phyloP scores from a whole-genome alignment of 2,888 invertebrate species.

The Octodonta nipae region DNA sequence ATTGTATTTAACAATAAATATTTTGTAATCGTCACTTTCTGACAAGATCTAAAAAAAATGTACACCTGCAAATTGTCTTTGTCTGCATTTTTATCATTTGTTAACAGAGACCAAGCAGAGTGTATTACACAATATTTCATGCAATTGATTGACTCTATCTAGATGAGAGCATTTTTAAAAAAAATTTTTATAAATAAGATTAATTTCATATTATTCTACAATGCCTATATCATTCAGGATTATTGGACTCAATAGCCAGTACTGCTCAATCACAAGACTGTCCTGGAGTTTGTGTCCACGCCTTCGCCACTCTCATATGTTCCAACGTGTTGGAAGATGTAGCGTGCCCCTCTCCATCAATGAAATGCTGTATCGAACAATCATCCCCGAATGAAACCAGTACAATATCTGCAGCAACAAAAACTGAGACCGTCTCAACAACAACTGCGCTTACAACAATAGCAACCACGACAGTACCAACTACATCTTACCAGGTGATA shows the following conservation, averaged over 20 bases:
- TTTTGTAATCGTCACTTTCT: too few relatives aligned
- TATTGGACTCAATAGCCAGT: conserved; percentile 71
- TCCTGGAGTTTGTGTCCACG: conserved; percentile 78
- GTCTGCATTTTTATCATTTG: too few relatives aligned
- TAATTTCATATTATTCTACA: too few relatives aligned
- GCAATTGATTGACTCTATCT: too few relatives aligned
- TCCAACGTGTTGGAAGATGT: conserved; percentile 73
- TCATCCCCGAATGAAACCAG: conserved; percentile 45
- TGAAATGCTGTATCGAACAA: conserved; percentile 75
- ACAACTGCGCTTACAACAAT: conserved; percentile 20
- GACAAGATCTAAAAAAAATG: too few relatives aligned
- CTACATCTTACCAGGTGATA: conserved; percentile 20
- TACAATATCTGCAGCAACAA: conserved; percentile 17
- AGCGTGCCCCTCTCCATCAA: conserved; percentile 62
- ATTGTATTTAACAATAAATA: too few relatives aligned
- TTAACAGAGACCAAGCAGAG: too few relatives aligned
- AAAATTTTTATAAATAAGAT: too few relatives aligned
- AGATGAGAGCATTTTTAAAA: too few relatives aligned
- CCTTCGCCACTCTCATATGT: conserved; percentile 73
- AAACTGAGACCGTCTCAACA: conserved; percentile 25
- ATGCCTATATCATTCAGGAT: conserved; percentile 44
- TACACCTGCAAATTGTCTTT: too few relatives aligned
- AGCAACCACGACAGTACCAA: conserved; percentile 18
- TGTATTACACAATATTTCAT: too few relatives aligned
- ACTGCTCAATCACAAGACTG: conserved; percentile 76